Conservation (phyloP, 2,113 vertebrate genomes). For the Lampris megalopsis region DNA sequence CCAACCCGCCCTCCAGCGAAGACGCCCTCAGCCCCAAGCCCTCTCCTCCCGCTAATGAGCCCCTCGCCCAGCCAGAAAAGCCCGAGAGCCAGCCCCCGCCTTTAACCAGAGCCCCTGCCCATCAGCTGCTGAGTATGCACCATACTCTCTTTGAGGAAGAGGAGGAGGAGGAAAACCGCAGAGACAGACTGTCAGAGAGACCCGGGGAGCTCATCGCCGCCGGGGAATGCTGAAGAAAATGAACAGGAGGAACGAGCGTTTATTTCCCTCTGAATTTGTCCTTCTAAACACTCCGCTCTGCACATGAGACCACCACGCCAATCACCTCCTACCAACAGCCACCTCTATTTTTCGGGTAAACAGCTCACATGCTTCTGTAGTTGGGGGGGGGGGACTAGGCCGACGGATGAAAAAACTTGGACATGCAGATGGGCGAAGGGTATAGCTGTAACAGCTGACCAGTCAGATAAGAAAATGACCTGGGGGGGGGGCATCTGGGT, state of each 20-base stretch:
- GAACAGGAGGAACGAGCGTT: not conserved
- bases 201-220: slow-evolving; percentile 82
- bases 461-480: not conserved
- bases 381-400: not conserved
- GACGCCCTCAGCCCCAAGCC: slow-evolving; percentile 74
- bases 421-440: not conserved
- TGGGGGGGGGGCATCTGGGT: too few species aligned
- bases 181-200: slow-evolving; percentile 76
- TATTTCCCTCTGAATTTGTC: slow-evolving; percentile 10
- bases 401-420: slow-evolving; percentile 8
- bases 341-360: slow-evolving; percentile 37
- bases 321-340: slow-evolving; percentile 44
- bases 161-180: slow-evolving; percentile 71
- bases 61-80: slow-evolving; percentile 58
- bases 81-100: slow-evolving; percentile 63
- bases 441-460: not conserved
- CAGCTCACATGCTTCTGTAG: slow-evolving; percentile 33
- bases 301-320: slow-evolving; percentile 44
- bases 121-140: slow-evolving; percentile 81
- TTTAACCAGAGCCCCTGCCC: slow-evolving; percentile 75
- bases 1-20: slow-evolving; percentile 76
- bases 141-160: slow-evolving; percentile 83
- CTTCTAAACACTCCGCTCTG: slow-evolving; percentile 27
- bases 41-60: slow-evolving; percentile 58
- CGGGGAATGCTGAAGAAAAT: slow-evolving; percentile 79